Evolutionary conservation across 2,113 vertebrate species (phyloP).

Genomic region (Jaculus jaculus): DNA sequence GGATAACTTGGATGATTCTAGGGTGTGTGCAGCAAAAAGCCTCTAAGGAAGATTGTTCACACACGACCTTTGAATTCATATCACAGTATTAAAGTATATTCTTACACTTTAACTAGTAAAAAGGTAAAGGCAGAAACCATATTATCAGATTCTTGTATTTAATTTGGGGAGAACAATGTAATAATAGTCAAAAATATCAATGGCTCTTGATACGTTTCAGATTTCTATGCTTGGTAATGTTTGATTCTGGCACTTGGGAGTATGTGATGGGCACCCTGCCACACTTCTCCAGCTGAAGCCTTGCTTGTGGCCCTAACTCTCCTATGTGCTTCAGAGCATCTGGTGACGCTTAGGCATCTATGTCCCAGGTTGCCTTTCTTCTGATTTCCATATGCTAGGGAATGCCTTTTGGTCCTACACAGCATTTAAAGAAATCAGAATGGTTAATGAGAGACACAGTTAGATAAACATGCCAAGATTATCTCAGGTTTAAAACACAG

Average conservation of each 20-base stretch:
- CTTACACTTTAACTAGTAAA: conserved; percentile 10
- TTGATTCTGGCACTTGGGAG: background rate
- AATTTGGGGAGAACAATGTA: background rate
- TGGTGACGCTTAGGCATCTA: background rate
- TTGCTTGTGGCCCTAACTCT: background rate
- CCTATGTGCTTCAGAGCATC: background rate
- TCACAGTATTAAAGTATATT: background rate
- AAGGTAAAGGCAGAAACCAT: background rate
- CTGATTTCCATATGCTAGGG: conserved; percentile 69
- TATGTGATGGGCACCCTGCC: background rate
- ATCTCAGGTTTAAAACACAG: conserved; percentile 73
- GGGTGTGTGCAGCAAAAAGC: background rate
- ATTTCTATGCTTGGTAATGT: background rate
- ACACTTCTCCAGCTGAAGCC: conserved; percentile 23
- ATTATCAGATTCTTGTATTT: background rate
- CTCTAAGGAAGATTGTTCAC: background rate
- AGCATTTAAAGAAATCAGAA: conserved; percentile 79
- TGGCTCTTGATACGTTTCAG: background rate
- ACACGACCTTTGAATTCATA: background rate
- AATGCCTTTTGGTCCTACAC: conserved; percentile 62
- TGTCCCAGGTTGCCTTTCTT: conserved; percentile 59
- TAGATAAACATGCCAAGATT: conserved; percentile 74
- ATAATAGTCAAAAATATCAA: background rate
- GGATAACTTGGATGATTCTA: background rate
- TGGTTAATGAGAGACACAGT: conserved; percentile 77